Percentiles rank a stretch among this genome's conserved stretches.
Evolutionary conservation across 64 coral and sea anemone genomes (phyloP).

Genomic region (Montipora efflorescens): DNA sequence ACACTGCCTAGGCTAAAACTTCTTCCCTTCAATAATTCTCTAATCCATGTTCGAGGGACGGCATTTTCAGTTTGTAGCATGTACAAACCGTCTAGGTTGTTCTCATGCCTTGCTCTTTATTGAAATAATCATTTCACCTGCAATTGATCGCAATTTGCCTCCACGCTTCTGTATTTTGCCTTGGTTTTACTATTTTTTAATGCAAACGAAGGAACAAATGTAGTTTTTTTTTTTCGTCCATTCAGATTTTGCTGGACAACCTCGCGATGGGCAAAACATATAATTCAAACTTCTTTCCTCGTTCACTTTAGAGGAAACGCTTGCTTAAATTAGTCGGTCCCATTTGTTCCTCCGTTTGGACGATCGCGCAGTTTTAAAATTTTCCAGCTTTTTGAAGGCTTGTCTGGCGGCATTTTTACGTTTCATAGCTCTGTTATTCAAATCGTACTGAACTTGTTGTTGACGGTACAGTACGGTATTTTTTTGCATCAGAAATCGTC

Average conservation of each 20-base stretch:
- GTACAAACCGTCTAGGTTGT: constrained; percentile 6
- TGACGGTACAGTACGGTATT: not conserved
- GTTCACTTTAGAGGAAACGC: not conserved
- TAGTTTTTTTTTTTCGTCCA: not conserved
- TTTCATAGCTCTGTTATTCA: not conserved
- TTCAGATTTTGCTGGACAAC: not conserved
- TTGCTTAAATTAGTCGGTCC: not conserved
- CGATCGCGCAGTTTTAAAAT: not conserved
- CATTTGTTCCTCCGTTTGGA: constrained; percentile 1
- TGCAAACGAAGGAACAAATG: not conserved
- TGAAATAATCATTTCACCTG: not conserved
- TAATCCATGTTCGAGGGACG: not conserved
- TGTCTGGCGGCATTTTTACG: constrained; percentile 9
- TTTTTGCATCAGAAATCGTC: not conserved
- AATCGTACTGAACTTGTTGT: not conserved
- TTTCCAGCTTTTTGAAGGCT: not conserved
- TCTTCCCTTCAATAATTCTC: not conserved
- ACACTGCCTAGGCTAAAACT: not conserved
- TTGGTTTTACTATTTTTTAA: not conserved
- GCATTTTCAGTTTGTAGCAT: constrained; percentile 6
- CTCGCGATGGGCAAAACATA: not conserved
- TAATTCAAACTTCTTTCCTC: not conserved
- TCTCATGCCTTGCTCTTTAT: not conserved
- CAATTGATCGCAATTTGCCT: not conserved
- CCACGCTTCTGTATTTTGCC: not conserved